Evolutionary conservation across 1,140 invertebrate genomes (phyloP).

Genomic region (Magallana gigas): DNA sequence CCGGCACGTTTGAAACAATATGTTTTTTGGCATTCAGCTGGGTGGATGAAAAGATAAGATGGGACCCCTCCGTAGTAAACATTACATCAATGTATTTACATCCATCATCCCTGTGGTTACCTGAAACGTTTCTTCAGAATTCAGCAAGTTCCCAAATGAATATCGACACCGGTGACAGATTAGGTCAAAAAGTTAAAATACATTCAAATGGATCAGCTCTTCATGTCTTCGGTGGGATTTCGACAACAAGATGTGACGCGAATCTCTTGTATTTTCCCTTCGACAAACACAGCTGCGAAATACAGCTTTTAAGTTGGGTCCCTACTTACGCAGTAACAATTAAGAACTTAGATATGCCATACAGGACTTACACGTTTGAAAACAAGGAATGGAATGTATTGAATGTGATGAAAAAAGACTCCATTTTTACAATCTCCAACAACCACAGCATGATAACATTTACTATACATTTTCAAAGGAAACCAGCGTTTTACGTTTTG

Average conservation of each 20-base stretch:
- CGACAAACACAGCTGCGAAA: not conserved
- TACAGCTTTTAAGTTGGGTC: not conserved
- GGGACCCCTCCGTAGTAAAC: not conserved
- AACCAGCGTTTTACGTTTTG: not conserved
- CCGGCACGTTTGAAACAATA: not conserved
- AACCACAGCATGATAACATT: not conserved
- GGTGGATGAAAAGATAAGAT: slow-evolving; percentile 18
- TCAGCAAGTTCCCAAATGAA: not conserved
- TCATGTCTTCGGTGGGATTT: not conserved
- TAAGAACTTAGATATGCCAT: not conserved
- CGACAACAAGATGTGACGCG: not conserved
- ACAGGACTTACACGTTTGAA: not conserved
- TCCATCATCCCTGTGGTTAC: not conserved
- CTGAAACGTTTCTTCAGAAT: not conserved
- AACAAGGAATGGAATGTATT: slow-evolving; percentile 2
- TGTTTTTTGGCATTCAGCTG: not conserved
- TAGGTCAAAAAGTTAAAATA: not conserved
- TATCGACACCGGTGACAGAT: not conserved
- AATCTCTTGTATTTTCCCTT: slow-evolving; percentile 10
- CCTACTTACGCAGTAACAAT: not conserved
- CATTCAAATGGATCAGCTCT: not conserved
- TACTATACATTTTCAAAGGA: not conserved
- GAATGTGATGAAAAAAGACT: not conserved
- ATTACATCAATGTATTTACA: not conserved
- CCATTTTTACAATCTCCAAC: too few relatives aligned